Base-by-base conservation (phyloP, 2,888 invertebrate species). In the Nymphalis urticae region DNA sequence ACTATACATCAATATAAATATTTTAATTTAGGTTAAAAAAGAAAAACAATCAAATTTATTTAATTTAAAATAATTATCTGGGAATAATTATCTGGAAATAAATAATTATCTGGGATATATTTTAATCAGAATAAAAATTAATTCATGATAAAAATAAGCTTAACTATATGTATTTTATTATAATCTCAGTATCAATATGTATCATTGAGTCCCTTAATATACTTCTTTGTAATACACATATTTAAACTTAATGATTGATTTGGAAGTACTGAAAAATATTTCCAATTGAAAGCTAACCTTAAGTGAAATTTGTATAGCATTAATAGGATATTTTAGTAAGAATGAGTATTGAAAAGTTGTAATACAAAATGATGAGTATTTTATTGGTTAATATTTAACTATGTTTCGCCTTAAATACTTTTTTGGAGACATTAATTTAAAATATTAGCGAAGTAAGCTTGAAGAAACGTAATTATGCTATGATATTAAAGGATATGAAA, bases 351-450 rank as follows among this genome's bases (percentile, higher is more conserved):
- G 58, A 42, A 59, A 47, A 58, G 63, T 66, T 48, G 65, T 58
- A 62, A 27, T 60, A 63, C 42, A 58, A 61, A 48, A 62, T 63
- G 64, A 59, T 48, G 27, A 56, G 59, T 56, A 61, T 69, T 42
- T 62, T 60, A 69, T 62, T 60, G 56, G 66, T 61, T 69, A 68
- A 70, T 66, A 67, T 70, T 65, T 67, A 72, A 70, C 67, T 68
- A 75, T 72, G 71, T 73, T 77, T 76, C 67, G 74, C 77, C 75
- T 77, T 76, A 75, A 75, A 71, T 70, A 73, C 71, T 70, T 65
- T 42, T 73, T 74, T 73, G 72, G 71, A 72, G 60, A 65, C 65
- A 68, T 70, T 71, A 66, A 48, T 56, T 68, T 67, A 59, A 73
- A 70, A 70, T 65, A 50, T 48, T 74, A 75, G 70, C 42, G 47